Evolutionary conservation across 2,113 vertebrate genomes (phyloP), one percentile per base, ranked within the genome.

Genomic region (Illadopsis cleaveri): DNA sequence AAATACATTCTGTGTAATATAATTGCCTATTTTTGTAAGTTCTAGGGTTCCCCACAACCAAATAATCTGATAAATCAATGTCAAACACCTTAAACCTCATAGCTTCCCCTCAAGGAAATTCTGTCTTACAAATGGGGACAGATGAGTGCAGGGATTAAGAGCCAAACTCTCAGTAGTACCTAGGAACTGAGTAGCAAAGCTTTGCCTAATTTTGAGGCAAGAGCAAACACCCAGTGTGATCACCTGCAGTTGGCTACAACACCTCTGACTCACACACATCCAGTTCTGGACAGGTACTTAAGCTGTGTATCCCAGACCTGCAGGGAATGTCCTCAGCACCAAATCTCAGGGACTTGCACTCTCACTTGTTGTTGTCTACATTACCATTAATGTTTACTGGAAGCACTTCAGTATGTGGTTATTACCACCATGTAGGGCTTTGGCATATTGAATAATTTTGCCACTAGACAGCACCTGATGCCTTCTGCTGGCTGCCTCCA

Each of bases 341-440:
- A 18, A 17, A 61, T 16, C 24, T 79, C 37, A 61, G 42, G 22
- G 15, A 27, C 17, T 27, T 51, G 28, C 1, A 1, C 40, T 65
- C 47, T 17, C 64, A n/a, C 40, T 51, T 44, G 12, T 6, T 28
- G 28, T 27, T 82, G 42, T 18, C 8, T 23, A 7, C 12, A 5
- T 35, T 60, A 33, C 2, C 10, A 35, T 42, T 25, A 51, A 53
- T 6, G 5, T 14, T 47, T 47, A 15, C 4, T 24, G 15, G 17
- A 51, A n/a, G 31, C 10, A 11, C 0, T 0, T 53, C 42, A n/a
- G 20, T 17, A 17, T 0, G 0, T 11, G 37, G 7, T 61, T 57
- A 23, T 40, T 13, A 37, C 27, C 27, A 40, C 51, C 9, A 15
- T 0, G 3, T 4, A 53, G 45, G 31, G 9, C 50, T 79, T 88